phyloP scores from a whole-genome alignment of 2,888 invertebrate species.

The Tachystola acroxantha region DNA sequence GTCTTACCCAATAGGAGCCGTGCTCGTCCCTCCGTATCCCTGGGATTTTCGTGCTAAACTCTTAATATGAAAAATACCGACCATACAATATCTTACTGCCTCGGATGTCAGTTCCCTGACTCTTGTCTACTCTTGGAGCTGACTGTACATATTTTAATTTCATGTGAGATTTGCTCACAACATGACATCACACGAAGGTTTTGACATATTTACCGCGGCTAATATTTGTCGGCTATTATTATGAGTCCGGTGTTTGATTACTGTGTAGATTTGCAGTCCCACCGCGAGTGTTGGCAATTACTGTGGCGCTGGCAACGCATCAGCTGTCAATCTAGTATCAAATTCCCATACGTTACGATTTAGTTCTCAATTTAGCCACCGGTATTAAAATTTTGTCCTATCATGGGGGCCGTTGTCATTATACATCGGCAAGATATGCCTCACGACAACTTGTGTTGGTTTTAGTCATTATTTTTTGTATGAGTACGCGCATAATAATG shows the following conservation, averaged over 20 bases:
- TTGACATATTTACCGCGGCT: slow-evolving; percentile 2
- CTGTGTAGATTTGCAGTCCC: neutral
- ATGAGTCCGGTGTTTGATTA: slow-evolving; percentile 8
- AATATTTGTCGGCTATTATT: slow-evolving; percentile 16
- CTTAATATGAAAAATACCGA: too few species aligned
- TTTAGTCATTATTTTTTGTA: neutral
- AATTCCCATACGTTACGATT: neutral
- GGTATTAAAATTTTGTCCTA: neutral
- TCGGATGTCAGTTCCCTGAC: too few species aligned
- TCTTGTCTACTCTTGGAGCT: too few species aligned
- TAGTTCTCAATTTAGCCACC: neutral
- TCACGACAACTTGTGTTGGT: neutral
- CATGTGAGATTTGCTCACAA: neutral
- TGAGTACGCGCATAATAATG: neutral
- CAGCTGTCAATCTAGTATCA: neutral
- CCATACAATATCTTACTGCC: too few species aligned
- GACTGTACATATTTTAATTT: too few species aligned
- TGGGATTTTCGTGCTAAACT: too few species aligned
- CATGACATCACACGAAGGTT: slow-evolving; percentile 10
- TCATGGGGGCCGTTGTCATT: neutral
- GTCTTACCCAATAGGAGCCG: too few species aligned
- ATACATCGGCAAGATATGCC: neutral
- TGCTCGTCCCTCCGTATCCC: too few species aligned
- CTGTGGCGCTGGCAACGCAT: too few species aligned
- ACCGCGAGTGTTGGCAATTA: too few species aligned